These are phyloP conservation scores for Ceratotherium simum DNA, from an alignment of 2,113 vertebrate species.

Conservation along the genomic window DNA sequence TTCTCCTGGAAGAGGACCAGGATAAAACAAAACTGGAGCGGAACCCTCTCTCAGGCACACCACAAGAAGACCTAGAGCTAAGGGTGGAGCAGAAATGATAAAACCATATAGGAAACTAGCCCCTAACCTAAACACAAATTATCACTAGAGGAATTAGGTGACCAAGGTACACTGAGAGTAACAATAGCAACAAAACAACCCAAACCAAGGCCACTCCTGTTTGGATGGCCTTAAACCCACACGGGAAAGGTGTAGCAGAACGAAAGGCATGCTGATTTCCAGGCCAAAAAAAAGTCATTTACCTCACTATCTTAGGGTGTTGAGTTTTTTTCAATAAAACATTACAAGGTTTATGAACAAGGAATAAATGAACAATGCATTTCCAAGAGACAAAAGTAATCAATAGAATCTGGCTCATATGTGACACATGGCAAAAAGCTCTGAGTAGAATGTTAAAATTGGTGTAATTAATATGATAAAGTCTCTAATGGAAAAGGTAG, in stretches of 20 bases:
- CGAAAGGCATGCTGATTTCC: not conserved
- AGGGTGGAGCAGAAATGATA: not conserved
- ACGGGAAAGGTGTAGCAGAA: not conserved
- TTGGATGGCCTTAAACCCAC: not conserved
- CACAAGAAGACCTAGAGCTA: not conserved
- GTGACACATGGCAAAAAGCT: not conserved
- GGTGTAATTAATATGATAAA: not conserved
- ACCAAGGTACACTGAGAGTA: not conserved
- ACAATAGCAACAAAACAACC: not conserved
- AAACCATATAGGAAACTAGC: not conserved
- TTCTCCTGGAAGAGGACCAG: not conserved
- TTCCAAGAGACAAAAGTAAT: not conserved
- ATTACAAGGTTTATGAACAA: not conserved
- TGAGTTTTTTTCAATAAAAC: not conserved
- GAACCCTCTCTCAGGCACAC: not conserved
- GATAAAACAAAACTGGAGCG: not conserved
- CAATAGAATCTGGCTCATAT: not conserved
- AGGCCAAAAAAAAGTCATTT: not conserved
- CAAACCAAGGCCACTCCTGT: not conserved
- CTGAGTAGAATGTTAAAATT: not conserved
- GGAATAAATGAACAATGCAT: not conserved
- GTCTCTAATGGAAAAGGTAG: not conserved
- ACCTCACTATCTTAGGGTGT: not conserved
- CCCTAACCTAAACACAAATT: not conserved
- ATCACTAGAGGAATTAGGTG: not conserved